Base-by-base conservation (phyloP, 2,888 invertebrate species). In the Aleiodes testaceus region DNA sequence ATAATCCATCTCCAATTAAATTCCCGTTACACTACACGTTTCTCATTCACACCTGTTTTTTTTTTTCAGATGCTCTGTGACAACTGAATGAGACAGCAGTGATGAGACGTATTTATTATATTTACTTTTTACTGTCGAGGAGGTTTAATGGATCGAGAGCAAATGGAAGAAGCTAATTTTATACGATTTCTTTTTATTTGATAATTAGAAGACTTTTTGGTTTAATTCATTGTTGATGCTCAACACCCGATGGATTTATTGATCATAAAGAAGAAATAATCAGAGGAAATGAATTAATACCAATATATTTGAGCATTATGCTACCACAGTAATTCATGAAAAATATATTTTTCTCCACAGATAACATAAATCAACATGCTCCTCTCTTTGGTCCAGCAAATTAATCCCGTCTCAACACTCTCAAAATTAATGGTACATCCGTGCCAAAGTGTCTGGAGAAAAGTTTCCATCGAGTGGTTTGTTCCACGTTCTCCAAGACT, bases 21-120 rank as follows among this genome's bases (percentile, higher is more conserved):
- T 75, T 72, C 72, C 73, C 73, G 75, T 76, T 76, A 76, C 73
- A 69, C 72, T 72, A 68, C 66, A 70, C 72, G 73, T 68, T 68
- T 72, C 59, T 72, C 68, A 70, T 72, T 73, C 75, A 71, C 68
- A 52, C 66, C 55, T 73, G 52, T 52, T 69, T 69, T 63, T 69
- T 68, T 72, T 52, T 47, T 30, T 14, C 30, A 50, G 44, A 36
- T 49, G 20, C 61, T 69, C 42, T 36, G 47, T 47, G 47, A 53
- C 11, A 63, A 55, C n/a, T 42, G 55, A 52, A 47, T 70, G 63
- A 55, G 22, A 42, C 3, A 16, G 30, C 59, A 59, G 36, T 59
- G 59, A 59, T 59, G 59, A 59, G 11, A 36, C 7, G 9, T 42
- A 59, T 59, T 59, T 59, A 59, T 42, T 59, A 59, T 59, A 18